These are phyloP conservation scores for Trichomalopsis sarcophagae DNA, from an alignment of 1,140 invertebrate genomes.

Conservation along the genomic window DNA sequence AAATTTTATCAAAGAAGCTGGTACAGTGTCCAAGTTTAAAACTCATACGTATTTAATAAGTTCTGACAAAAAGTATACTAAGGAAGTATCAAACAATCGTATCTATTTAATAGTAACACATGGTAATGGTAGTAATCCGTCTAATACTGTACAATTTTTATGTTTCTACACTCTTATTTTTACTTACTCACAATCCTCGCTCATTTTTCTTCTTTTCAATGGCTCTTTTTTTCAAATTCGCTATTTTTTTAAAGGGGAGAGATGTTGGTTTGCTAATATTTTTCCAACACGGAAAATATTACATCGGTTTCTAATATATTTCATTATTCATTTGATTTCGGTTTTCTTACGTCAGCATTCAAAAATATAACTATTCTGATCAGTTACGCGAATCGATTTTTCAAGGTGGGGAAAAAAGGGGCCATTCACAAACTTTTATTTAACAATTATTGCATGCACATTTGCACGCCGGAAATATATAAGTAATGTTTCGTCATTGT, in stretches of 20 bases:
- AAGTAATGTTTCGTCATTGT: conserved; percentile 32
- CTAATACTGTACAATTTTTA: neutral
- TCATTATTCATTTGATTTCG: neutral
- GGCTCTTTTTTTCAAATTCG: neutral
- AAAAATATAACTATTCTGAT: neutral
- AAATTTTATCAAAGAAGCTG: too few relatives aligned
- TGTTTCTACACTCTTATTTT: conserved; percentile 16
- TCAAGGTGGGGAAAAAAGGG: neutral
- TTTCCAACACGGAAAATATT: too few relatives aligned
- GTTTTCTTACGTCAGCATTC: neutral
- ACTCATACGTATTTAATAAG: neutral
- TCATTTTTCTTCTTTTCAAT: conserved; percentile 23
- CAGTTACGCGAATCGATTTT: neutral
- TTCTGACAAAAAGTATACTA: neutral
- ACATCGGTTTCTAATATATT: neutral
- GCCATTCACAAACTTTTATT: neutral
- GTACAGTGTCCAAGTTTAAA: too few relatives aligned
- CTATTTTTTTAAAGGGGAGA: neutral
- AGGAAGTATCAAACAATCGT: neutral
- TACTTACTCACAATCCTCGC: neutral
- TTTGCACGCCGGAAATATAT: conserved; percentile 28
- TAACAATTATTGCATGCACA: conserved; percentile 42
- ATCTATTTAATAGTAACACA: neutral
- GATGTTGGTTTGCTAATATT: neutral
- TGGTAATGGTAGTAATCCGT: neutral